These are phyloP conservation scores for Spinus pinus DNA, from an alignment of 2,797 vertebrate species.

Conservation along the genomic window DNA sequence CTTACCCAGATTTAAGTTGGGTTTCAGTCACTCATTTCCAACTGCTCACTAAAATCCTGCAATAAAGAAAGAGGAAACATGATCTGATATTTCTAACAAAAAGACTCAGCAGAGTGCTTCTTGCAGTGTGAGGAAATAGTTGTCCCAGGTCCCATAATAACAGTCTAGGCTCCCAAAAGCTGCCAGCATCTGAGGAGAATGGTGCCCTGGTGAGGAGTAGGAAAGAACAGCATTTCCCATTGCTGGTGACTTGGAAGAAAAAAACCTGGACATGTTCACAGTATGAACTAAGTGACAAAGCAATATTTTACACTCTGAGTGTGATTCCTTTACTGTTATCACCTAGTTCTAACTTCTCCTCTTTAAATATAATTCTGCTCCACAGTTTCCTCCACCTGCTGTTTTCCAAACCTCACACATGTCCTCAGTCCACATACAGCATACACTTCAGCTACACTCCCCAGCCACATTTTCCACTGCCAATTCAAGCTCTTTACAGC, in stretches of 20 bases:
- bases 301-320: neutral
- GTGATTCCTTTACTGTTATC: slow-evolving; percentile 26
- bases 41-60: neutral
- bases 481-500: neutral
- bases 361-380: slow-evolving; percentile 12
- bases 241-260: neutral
- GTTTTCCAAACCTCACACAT: neutral
- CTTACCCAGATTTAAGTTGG: neutral
- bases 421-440: neutral
- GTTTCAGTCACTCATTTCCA: neutral
- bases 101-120: neutral
- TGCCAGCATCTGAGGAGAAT: neutral
- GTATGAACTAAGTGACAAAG: neutral
- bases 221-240: neutral
- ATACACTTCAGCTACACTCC: neutral
- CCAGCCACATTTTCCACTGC: neutral
- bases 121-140: neutral
- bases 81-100: neutral
- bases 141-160: neutral
- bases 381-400: slow-evolving; percentile 23
- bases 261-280: slow-evolving; percentile 27
- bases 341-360: slow-evolving; percentile 12
- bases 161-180: neutral
- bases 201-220: neutral
- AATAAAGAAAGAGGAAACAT: neutral